Conservation (phyloP, 2,888 invertebrate species). For the Cheilosia impressa region DNA sequence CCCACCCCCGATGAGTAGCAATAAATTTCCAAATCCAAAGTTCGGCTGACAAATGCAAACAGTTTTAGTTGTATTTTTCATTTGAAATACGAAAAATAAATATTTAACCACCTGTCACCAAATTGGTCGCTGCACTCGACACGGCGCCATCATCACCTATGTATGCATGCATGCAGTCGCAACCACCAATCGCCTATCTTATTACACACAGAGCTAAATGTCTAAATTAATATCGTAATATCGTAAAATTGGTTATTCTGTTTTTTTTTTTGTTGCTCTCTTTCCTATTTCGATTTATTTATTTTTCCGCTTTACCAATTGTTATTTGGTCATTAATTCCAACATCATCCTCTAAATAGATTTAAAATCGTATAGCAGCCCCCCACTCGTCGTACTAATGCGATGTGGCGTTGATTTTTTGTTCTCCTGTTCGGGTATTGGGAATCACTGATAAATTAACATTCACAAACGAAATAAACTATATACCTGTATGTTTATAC, state of each 20-base stretch:
- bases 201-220: constrained; percentile 62
- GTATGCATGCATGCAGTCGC: background rate
- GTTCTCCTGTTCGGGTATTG: constrained; percentile 34
- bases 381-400: background rate
- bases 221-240: constrained; percentile 72
- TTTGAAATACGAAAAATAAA: constrained; percentile 32
- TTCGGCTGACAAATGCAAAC: background rate
- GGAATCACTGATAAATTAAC: constrained; percentile 74
- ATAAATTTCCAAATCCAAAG: background rate
- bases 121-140: constrained; percentile 56
- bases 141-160: constrained; percentile 63
- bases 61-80: background rate
- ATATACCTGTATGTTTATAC: constrained; percentile 11
- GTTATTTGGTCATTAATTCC: constrained; percentile 56
- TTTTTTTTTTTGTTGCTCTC: background rate
- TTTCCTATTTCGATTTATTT: constrained; percentile 69
- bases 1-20: background rate
- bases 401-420: constrained; percentile 4
- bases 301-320: constrained; percentile 55
- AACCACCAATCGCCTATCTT: constrained; percentile 45
- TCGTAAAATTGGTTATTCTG: constrained; percentile 59
- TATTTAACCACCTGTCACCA: constrained; percentile 73
- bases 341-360: constrained; percentile 36
- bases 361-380: constrained; percentile 7
- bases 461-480: constrained; percentile 73